Evolutionary conservation across 1,140 invertebrate genomes (phyloP), one percentile per base, ranked within the genome.

Genomic region (Trichomalopsis sarcophagae): DNA sequence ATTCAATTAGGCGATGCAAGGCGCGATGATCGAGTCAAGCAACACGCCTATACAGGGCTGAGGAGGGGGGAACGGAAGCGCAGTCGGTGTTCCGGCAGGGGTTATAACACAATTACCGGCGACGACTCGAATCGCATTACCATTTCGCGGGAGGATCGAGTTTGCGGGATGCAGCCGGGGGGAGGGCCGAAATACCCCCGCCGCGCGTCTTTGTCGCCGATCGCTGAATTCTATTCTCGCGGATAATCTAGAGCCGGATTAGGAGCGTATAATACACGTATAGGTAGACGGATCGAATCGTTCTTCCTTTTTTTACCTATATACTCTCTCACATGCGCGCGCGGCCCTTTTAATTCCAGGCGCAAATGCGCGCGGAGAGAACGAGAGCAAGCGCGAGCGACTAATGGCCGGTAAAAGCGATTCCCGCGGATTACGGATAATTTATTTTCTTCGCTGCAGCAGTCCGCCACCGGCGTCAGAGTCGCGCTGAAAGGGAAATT

Each of bases 211-310:
- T 62, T 62, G 55, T 62, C 30, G 27, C 13, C 69, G 23, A 82
- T 75, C 17, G 50, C 9, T 47, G 66, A 75, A 50, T 40, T 82
- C 68, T 82, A 66, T 66, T 82, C 71, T 82, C 47, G 17, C 55
- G 27, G 17, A 75, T 82, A 82, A 62, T 55, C 23, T 74, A 69
- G 74, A 81, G 14, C 44, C 47, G 27, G 30, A 40, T 55, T 40
- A 50, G 21, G 55, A 23, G 14, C 10, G 7, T 69, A 69, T 17
- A 17, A 69, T 23, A 69, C 11, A 69, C n/a, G n/a, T 69, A 11
- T 30, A 69, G 2, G 2, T 21, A 5, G 17, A 55, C 17, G 13
- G 17, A 21, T 55, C 50, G 55, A 40, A 21, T 62, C 27, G 14
- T 73, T 73, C 27, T 27, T 27, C 27, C 27, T 4, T 55, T 62